Base-by-base conservation (phyloP, 2,797 vertebrate species). In the Sebastes taczanowskii region DNA sequence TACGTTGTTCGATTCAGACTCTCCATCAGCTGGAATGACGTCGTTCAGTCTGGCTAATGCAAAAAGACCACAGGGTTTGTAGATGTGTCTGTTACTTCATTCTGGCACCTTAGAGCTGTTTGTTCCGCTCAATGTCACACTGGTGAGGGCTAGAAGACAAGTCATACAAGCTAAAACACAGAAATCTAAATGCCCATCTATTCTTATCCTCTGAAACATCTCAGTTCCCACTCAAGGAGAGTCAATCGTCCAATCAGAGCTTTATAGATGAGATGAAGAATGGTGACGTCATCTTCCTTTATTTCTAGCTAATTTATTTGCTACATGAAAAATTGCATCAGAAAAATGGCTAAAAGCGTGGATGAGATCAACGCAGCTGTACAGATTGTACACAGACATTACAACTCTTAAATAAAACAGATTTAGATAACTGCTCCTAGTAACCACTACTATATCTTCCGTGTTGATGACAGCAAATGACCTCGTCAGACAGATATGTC, bases 21-120 rank as follows among this genome's bases (percentile, higher is more conserved):
- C 61, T 81, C 84, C 74, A 70, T 77, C 83, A 75, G 71, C 60
- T 59, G 22, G 13, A 30, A 75, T 85, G 77, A 85, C 29, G 71
- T 84, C 80, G 76, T 64, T 71, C 23, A 3, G 30, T 61, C 49
- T 23, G 16, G 42, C 38, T 67, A 25, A 56, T 34, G 73, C 56
- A 58, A 71, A 68, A 75, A 56, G 42, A 74, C 49, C n/a, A 71
- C 5, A 20, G 22, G 56, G 58, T 56, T 65, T 53, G 25, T 27
- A 35, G 56, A 75, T 35, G 53, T 55, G 56, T 67, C 52, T 73
- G 30, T 71, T 34, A 72, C 71, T 64, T 69, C 2, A 52, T 56
- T 42, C 2, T 1, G 61, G 16, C 22, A 27, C 60, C 8, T 23
- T 9, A 7, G 55, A 64, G 52, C 38, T 16, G 30, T 61, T 74